Evolutionary conservation across 2,113 vertebrate genomes (phyloP), one percentile per base, ranked within the genome.

Genomic region (Eulemur rufifrons): DNA sequence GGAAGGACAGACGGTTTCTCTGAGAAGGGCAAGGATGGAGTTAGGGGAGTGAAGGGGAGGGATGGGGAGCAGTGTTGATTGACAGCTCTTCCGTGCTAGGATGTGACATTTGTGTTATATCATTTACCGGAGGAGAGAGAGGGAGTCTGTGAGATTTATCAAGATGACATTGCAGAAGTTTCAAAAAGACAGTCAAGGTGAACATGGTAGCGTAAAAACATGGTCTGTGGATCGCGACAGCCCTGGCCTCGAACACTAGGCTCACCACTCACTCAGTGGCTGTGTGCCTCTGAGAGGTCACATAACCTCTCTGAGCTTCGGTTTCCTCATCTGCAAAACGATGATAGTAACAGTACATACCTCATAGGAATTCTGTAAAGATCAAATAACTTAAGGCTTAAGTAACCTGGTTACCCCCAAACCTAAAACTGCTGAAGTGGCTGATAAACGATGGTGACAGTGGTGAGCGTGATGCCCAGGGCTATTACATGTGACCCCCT

Each of bases 281-380:
- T 84, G 10, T 66, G 34, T 87, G 69, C 34, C 39, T 32, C 68
- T 42, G 47, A 66, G 14, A 32, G 69, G 32, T 73, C 37, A 34
- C 3, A 2, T 52, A 12, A 76, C 78, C n/a, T 81, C 94, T 94
- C 84, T 86, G 71, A 86, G 39, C 86, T 73, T 74, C 27, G 11
- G 23, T 39, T 56, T 89, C 78, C 34, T 88, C 63, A 61, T 37
- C 39, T 74, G 21, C 20, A 91, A 71, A 86, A 73, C 25, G 64
- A 50, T 25, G 27, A 17, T 52, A 11, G 32, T 78, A 25, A 29
- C 68, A 82, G 25, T 32, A 17, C 27, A 37, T 50, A 17, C 63
- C 54, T 81, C 50, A 21, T 2, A 78, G 71, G 20, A 54, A 32
- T 71, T 68, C 42, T 61, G 11, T 78, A 63, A 88, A 4, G 71